Evolutionary conservation across 1,140 invertebrate genomes (phyloP).

Genomic region (Sarcophaga bullata): DNA sequence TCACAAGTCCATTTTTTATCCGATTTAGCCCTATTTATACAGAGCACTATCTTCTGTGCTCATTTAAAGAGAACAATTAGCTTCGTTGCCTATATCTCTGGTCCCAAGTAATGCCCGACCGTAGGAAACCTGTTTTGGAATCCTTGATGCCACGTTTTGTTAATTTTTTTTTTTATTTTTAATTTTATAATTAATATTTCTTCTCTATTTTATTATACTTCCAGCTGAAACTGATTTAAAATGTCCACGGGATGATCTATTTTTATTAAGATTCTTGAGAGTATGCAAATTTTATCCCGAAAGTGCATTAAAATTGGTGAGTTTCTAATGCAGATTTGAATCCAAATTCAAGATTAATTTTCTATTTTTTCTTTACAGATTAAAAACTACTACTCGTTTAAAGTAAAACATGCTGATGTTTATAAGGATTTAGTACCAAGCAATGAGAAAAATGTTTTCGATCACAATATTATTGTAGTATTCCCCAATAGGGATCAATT

Average conservation of each 20-base stretch:
- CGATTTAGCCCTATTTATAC: no score
- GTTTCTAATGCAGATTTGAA: slow-evolving; percentile 40
- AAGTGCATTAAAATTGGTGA: slow-evolving; percentile 77
- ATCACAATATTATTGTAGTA: slow-evolving; percentile 80
- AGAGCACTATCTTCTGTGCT: no score
- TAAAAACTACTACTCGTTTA: slow-evolving; percentile 82
- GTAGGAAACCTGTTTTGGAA: no score
- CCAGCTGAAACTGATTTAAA: slow-evolving; percentile 76
- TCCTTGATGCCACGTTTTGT: no score
- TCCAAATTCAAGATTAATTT: neutral
- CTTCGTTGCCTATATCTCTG: no score
- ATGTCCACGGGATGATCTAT: slow-evolving; percentile 70
- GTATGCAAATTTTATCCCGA: slow-evolving; percentile 85
- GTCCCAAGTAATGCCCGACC: no score
- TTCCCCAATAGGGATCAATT: slow-evolving; percentile 79
- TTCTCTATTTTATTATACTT: slow-evolving; percentile 47
- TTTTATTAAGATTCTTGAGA: slow-evolving; percentile 76
- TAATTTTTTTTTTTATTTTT: slow-evolving; percentile 11
- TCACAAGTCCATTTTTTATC: no score
- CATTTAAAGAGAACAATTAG: no score
- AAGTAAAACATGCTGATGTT: slow-evolving; percentile 77
- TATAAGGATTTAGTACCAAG: slow-evolving; percentile 78
- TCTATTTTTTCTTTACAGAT: slow-evolving; percentile 68
- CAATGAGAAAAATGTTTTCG: slow-evolving; percentile 79
- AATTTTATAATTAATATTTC: neutral